Percentiles rank a stretch among this genome's conserved stretches.
Conservation (phyloP, 2,797 vertebrate genomes). For the Smutsia temminckii region DNA sequence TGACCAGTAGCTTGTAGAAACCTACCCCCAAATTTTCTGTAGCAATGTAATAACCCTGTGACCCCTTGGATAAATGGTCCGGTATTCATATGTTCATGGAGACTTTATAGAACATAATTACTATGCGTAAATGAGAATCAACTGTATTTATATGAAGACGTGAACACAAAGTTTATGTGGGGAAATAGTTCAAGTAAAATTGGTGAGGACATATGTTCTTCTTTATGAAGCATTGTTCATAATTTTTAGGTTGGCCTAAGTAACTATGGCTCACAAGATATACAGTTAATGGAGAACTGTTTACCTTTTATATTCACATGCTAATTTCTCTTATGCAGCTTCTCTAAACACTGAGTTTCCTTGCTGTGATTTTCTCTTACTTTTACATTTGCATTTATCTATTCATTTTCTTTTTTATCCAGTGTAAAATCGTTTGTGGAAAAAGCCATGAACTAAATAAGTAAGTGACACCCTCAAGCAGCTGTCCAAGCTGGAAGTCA, state of each 20-base stretch:
- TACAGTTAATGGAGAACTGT: background rate
- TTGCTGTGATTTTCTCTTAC: constrained; percentile 11
- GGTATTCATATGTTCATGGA: background rate
- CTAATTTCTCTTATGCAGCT: background rate
- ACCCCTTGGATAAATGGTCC: background rate
- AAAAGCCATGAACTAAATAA: background rate
- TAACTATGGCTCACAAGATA: background rate
- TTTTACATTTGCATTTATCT: background rate
- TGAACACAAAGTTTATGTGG: background rate
- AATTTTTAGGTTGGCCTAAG: background rate
- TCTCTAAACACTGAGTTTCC: background rate
- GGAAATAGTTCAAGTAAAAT: background rate
- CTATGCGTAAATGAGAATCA: background rate
- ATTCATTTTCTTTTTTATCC: background rate
- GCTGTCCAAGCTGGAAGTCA: background rate
- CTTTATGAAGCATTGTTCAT: background rate
- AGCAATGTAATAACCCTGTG: background rate
- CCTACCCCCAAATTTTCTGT: background rate
- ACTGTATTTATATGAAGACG: background rate
- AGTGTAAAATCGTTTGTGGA: background rate
- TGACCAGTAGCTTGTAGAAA: background rate
- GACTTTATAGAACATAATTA: background rate
- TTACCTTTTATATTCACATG: background rate
- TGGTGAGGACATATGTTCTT: background rate
- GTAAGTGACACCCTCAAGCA: background rate